Base-by-base conservation (phyloP, 2,888 invertebrate species). In the Eubasilissa splendida region DNA sequence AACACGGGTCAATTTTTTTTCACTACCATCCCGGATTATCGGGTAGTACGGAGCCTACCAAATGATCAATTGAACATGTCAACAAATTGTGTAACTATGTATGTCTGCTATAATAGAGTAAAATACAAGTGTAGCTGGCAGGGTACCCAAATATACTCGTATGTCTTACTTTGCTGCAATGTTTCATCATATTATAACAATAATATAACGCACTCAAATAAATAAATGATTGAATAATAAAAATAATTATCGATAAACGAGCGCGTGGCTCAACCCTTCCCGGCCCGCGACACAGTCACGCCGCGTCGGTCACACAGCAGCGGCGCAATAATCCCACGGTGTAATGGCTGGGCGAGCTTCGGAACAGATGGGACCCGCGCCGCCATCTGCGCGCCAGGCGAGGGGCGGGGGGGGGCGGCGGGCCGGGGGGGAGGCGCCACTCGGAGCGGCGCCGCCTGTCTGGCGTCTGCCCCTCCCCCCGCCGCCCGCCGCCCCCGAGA, bases 381-480 rank as follows among this genome's bases (percentile, higher is more conserved):
- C n/a, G 63, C 63, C 76, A 60, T 68, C 66, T 77, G 66, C 50
- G 56, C n/a, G 77, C 22, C 22, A 1, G 22, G 77, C 14, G 77
- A 68, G 77, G n/a, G 22, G 77, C 14, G 77, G 68, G 77, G n/a
- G 33, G 68, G 31, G 71, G 54, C 71, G 56, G 33, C n/a, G 63
- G 68, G 22, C 59, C 60, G 31, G 68, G 78, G 54, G 59, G 59
- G 33, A 59, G 78, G 60, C 73, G 78, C 77, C 74, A 33, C 70
- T 65, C 71, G 14, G 77, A 74, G 77, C 80, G 78, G 76, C 78
- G 81, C 74, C 78, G 76, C 75, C 68, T 73, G 73, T 73, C 80
- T 73, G 80, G 76, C 71, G 76, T 73, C 71, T 33, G 73, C 31
- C 80, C 63, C 65, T 74, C 73, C 53, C 73, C 77, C 54, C 56